These are phyloP conservation scores for Glaucomys volans DNA, from an alignment of 2,113 vertebrate genomes.

Conservation along the genomic window DNA sequence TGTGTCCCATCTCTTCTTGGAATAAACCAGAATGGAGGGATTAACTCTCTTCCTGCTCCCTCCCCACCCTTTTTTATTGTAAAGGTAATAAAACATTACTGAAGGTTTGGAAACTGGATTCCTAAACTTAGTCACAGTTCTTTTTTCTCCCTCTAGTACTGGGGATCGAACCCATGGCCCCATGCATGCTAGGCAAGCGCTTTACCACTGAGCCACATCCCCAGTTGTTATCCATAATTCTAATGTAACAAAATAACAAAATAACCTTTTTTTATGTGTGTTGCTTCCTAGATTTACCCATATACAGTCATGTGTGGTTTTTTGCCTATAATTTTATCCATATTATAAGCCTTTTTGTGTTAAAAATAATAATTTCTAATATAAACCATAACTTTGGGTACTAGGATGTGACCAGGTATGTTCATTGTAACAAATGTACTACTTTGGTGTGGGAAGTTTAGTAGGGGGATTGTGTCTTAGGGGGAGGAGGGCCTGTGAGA, in stretches of 20 bases:
- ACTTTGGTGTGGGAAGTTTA: neutral
- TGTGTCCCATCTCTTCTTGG: conserved; percentile 36
- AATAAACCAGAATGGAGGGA: conserved; percentile 32
- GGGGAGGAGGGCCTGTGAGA: neutral
- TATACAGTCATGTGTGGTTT: conserved; percentile 12
- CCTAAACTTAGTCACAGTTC: neutral
- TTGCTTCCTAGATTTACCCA: conserved; percentile 6
- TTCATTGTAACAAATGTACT: neutral
- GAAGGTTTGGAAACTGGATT: conserved; percentile 40
- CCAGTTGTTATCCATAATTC: neutral
- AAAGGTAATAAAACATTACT: conserved; percentile 30
- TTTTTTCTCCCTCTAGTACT: neutral
- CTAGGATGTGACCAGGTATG: neutral
- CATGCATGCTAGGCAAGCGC: neutral
- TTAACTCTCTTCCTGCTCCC: neutral
- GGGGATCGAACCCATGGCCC: neutral
- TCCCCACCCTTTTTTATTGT: neutral
- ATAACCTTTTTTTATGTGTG: conserved; percentile 40
- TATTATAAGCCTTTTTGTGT: conserved; percentile 11
- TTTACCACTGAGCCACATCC: too few species aligned
- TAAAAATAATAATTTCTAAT: conserved; percentile 17
- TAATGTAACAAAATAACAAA: neutral
- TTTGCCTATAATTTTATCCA: conserved; percentile 53
- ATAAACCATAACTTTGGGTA: conserved; percentile 11
- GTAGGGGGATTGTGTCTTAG: neutral